Evolutionary conservation across 2,113 vertebrate genomes (phyloP).

Genomic region (Cyphomyrus plagiostoma): DNA sequence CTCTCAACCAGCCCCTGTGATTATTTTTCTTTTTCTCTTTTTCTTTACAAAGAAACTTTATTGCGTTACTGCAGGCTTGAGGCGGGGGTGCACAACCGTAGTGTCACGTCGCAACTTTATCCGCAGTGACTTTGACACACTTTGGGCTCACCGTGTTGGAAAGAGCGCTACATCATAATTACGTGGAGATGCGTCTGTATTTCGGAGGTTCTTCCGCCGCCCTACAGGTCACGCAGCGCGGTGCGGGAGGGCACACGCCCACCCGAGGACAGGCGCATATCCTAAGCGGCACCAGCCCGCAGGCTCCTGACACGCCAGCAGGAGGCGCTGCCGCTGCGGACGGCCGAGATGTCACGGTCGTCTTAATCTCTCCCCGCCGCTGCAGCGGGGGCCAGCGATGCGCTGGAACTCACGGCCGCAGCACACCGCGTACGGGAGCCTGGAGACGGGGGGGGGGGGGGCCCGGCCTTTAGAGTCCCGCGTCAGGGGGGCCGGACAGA

Average conservation of each 20-base stretch:
- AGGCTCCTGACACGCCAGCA: background rate
- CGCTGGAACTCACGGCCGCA: background rate
- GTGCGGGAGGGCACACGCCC: background rate
- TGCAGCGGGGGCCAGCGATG: background rate
- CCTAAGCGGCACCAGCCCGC: background rate
- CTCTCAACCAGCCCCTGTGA: background rate
- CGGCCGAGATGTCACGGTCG: background rate
- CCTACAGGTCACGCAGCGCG: background rate
- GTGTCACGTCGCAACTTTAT: background rate
- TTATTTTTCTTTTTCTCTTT: background rate
- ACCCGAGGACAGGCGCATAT: background rate
- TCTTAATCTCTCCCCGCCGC: slow-evolving; percentile 1
- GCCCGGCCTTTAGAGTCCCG: background rate
- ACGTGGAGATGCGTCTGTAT: background rate
- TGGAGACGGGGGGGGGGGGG: background rate
- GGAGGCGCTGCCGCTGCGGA: background rate
- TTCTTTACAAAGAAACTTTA: background rate
- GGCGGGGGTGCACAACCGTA: background rate
- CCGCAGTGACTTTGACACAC: background rate
- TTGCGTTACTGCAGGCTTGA: background rate
- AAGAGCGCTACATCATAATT: background rate
- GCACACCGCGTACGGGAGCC: background rate
- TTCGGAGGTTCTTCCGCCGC: background rate
- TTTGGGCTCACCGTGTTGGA: background rate
- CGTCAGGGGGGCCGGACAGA: background rate